Evolutionary conservation across 2,797 vertebrate species (phyloP), one percentile per base, ranked within the genome.

Genomic region (Dendrocincla tyrannina): DNA sequence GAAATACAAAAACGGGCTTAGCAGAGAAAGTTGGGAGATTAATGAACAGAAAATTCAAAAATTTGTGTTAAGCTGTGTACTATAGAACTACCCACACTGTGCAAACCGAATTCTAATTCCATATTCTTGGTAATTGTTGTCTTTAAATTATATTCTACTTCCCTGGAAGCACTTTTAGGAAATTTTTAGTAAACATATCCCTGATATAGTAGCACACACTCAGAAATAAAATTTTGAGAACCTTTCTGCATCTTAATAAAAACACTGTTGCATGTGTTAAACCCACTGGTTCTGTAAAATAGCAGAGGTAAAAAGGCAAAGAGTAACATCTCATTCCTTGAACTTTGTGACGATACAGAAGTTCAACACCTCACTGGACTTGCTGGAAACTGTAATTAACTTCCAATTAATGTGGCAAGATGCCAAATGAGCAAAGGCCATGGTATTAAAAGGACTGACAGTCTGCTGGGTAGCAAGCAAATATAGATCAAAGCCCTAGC

Each of bases 311-410:
- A 64, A 91, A 91, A 80, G 12, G 35, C 13, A 3, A 77, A 76
- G 59, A 70, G 25, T 23, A 41, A 35, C 46, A 55, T 60, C 56
- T 67, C 0, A 0, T 77, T 92, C 78, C 50, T 78, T 91, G 32
- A 60, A 47, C 49, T 80, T 60, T 58, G 68, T 91, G 68, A 74
- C 66, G 46, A 52, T 77, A 64, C 42, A 41, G 6, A 83, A 89
- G 70, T 96, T 89, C 32, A 69, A 24, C 66, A 86, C 74, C 70
- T 82, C 80, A 59, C n/a, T 73, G 78, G 86, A 63, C 86, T 87
- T 86, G 44, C 50, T 93, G 32, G 44, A 87, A 90, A 67, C 28
- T 50, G 83, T 94, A 94, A 95, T 92, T 95, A 95, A 89, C 79
- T 93, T 88, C 66, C 76, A 86, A 16, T 89, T 96, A 88, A 80